Conservation (phyloP, 1,140 invertebrate species). For the Drosophila ficusphila region DNA sequence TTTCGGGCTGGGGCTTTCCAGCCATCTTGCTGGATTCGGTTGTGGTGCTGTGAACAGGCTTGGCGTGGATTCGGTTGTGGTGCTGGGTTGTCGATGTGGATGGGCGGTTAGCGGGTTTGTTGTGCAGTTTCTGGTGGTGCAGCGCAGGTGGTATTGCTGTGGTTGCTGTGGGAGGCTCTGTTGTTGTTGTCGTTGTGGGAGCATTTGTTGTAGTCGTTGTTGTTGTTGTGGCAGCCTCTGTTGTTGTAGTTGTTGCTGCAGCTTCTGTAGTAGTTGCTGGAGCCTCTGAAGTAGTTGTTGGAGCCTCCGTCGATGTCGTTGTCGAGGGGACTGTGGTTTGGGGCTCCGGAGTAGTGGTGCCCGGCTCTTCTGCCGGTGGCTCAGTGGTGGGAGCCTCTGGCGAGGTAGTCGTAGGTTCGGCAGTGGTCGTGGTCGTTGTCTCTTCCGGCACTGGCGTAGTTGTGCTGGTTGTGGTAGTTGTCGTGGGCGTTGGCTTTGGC, state of each 20-base stretch:
- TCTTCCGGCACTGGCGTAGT: conserved; percentile 16
- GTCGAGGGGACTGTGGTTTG: conserved; percentile 54
- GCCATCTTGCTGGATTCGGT: conserved; percentile 38
- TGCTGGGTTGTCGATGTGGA: conserved; percentile 29
- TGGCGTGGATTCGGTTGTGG: conserved; percentile 48
- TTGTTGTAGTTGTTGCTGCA: conserved; percentile 5
- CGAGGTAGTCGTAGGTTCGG: conserved; percentile 65
- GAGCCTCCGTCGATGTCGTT: conserved; percentile 53
- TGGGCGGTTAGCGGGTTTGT: conserved; percentile 25
- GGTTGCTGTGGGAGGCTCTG: conserved; percentile 49
- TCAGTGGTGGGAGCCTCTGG: conserved; percentile 57
- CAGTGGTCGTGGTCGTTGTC: conserved; percentile 14
- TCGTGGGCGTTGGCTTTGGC: conserved; percentile 46
- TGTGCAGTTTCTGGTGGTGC: conserved; percentile 56
- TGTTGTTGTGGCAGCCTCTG: conserved; percentile 2
- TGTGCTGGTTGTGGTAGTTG: conserved; percentile 28
- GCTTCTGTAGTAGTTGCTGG: conserved; percentile 40
- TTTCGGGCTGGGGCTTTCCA: conserved; percentile 10
- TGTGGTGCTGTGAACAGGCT: conserved; percentile 51
- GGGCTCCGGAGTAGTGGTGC: conserved; percentile 64
- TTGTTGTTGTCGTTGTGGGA: conserved; percentile 9
- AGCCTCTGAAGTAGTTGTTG: conserved; percentile 42
- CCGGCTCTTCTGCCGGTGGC: conserved; percentile 31
- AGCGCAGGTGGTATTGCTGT: conserved; percentile 66
- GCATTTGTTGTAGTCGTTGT: not conserved